Evolutionary conservation across 2,888 invertebrate genomes (phyloP).

Genomic region (Holacanthella duospinosa): DNA sequence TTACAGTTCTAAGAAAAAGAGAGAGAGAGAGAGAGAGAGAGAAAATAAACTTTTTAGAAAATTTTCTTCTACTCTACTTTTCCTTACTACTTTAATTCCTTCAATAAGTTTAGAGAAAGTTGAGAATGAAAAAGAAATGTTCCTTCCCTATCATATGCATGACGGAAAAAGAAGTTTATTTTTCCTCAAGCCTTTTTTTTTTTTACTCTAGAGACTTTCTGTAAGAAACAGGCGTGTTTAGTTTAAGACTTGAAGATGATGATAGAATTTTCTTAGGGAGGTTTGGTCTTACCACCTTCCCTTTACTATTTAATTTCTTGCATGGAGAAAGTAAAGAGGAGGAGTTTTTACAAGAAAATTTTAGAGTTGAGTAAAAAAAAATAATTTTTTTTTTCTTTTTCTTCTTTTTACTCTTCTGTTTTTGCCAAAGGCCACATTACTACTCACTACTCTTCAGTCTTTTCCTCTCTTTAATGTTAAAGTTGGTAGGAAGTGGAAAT

Average conservation of each 20-base stretch:
- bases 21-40: too few species aligned
- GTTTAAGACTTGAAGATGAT: too few species aligned
- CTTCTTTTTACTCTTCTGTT: neutral
- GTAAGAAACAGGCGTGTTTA: too few species aligned
- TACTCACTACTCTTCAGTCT: neutral
- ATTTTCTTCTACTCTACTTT: conserved; percentile 15
- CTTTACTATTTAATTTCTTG: too few species aligned
- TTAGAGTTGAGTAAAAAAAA: too few species aligned
- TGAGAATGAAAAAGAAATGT: neutral
- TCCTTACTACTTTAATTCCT: conserved; percentile 14
- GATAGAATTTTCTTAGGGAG: too few species aligned
- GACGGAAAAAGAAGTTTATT: neutral
- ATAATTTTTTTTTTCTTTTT: neutral
- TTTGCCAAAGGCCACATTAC: neutral
- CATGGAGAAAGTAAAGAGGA: too few species aligned
- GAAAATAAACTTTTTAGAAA: conserved; percentile 7
- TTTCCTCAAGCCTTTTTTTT: neutral
- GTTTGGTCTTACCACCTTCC: too few species aligned
- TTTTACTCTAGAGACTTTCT: neutral
- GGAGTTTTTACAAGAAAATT: too few species aligned
- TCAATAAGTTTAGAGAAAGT: neutral
- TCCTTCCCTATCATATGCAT: conserved; percentile 4
- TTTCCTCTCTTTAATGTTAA: neutral
- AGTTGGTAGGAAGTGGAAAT: neutral
- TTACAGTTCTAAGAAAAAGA: neutral